phyloP scores from a whole-genome alignment of 2,113 vertebrate genomes.

The Microtus richardsoni region DNA sequence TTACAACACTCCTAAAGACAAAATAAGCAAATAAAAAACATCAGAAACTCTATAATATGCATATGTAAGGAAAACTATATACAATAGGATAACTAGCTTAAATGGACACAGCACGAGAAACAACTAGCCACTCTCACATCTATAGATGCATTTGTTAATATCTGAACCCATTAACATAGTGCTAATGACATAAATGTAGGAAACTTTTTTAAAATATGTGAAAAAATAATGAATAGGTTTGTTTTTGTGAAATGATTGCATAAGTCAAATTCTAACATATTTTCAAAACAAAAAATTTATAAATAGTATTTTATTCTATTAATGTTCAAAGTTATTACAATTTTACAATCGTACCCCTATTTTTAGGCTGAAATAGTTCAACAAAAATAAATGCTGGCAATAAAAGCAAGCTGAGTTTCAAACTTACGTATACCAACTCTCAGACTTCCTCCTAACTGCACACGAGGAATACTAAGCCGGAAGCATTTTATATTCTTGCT shows the following conservation, averaged over 20 bases:
- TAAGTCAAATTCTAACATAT: slow-evolving; percentile 58
- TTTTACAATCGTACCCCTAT: slow-evolving; percentile 67
- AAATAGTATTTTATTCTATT: slow-evolving; percentile 42
- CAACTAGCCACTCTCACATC: neutral
- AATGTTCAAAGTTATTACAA: slow-evolving; percentile 42
- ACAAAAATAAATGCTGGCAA: slow-evolving; percentile 71
- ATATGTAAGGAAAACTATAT: neutral
- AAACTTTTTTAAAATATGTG: neutral
- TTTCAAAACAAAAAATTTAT: slow-evolving; percentile 42
- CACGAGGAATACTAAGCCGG: neutral
- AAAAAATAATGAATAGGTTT: slow-evolving; percentile 53
- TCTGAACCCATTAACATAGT: neutral
- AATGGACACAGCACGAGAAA: neutral
- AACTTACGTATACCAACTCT: slow-evolving; percentile 43
- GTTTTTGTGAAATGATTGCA: slow-evolving; percentile 17
- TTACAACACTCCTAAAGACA: neutral
- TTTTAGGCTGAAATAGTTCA: slow-evolving; percentile 64
- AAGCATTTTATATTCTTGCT: slow-evolving; percentile 10
- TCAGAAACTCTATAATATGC: neutral
- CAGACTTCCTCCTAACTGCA: slow-evolving; percentile 39
- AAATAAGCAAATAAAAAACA: neutral
- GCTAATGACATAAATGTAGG: neutral
- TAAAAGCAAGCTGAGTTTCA: slow-evolving; percentile 42
- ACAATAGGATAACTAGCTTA: neutral
- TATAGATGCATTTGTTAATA: neutral